A percentile compares a stretch with the other conserved stretches of the same genome.
Evolutionary conservation across 1,140 invertebrate species (phyloP).

Genomic region (Drosophila nasuta): DNA sequence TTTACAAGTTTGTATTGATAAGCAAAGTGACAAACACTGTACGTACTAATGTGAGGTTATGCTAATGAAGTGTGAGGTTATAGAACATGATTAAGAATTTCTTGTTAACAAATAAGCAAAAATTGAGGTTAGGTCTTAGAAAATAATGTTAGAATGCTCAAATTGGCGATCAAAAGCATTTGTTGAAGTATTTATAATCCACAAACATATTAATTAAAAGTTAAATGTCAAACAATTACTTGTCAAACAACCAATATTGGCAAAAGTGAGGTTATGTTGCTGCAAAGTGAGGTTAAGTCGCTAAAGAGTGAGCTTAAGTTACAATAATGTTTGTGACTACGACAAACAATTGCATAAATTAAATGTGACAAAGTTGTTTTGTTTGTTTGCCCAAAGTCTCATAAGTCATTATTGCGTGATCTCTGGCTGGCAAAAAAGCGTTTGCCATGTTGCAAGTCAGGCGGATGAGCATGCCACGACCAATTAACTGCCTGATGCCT

Average conservation of each 20-base stretch:
- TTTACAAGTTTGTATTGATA: not conserved
- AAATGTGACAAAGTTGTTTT: constrained; percentile 13
- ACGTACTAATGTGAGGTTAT: not conserved
- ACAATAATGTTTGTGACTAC: not conserved
- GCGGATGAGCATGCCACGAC: constrained; percentile 65
- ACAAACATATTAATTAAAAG: not conserved
- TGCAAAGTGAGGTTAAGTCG: constrained; percentile 5
- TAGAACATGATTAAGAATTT: too few relatives aligned
- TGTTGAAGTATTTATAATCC: not conserved
- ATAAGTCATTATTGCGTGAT: constrained; percentile 38
- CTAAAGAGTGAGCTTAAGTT: constrained; percentile 2
- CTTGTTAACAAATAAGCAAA: not conserved
- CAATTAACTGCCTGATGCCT: constrained; percentile 73
- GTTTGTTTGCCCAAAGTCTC: constrained; percentile 7
- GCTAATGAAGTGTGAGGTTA: not conserved
- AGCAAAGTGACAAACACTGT: not conserved
- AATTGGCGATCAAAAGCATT: not conserved
- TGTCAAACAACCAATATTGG: too few relatives aligned
- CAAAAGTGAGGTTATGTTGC: constrained; percentile 8
- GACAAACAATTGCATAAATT: not conserved
- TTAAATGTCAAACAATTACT: not conserved
- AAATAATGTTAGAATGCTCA: too few relatives aligned
- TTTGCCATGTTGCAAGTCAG: constrained; percentile 26
- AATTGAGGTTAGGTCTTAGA: not conserved
- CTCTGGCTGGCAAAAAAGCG: constrained; percentile 26